Evolutionary conservation across 1,140 invertebrate genomes (phyloP).

Genomic region (Reticulitermes speratus): DNA sequence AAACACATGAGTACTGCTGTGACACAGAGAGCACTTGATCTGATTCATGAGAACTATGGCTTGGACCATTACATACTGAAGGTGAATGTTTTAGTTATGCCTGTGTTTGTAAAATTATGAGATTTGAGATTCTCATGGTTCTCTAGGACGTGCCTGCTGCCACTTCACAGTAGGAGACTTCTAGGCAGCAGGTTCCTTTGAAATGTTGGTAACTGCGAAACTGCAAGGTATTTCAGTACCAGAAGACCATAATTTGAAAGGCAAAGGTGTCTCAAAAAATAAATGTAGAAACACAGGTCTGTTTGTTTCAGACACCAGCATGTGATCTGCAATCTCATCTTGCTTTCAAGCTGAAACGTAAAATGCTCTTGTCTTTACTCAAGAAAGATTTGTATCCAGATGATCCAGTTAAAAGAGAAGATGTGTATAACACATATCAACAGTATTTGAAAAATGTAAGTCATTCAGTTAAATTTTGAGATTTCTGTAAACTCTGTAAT

Average conservation of each 20-base stretch:
- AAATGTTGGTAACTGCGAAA: background rate
- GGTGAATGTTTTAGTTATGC: slow-evolving; percentile 48
- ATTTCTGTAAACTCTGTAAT: no score
- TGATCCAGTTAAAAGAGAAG: slow-evolving; percentile 67
- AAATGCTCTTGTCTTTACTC: slow-evolving; percentile 75
- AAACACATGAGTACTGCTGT: slow-evolving; percentile 77
- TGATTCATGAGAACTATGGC: slow-evolving; percentile 89
- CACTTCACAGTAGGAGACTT: no score
- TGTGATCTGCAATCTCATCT: slow-evolving; percentile 83
- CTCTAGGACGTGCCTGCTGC: background rate
- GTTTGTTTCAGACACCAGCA: slow-evolving; percentile 67
- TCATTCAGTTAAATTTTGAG: slow-evolving; percentile 34
- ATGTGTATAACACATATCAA: slow-evolving; percentile 81
- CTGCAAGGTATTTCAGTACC: background rate
- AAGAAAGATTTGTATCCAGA: slow-evolving; percentile 73
- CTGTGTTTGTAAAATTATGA: background rate
- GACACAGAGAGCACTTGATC: slow-evolving; percentile 74
- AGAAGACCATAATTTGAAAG: background rate
- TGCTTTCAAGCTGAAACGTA: slow-evolving; percentile 77
- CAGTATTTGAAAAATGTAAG: slow-evolving; percentile 78
- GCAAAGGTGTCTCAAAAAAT: background rate
- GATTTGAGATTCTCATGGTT: background rate
- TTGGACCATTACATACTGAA: slow-evolving; percentile 94
- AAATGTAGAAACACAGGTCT: slow-evolving; percentile 33
- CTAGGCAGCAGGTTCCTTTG: no score